Base-by-base conservation (phyloP, 2,888 invertebrate genomes). In the Brachynemurus nebulosus region DNA sequence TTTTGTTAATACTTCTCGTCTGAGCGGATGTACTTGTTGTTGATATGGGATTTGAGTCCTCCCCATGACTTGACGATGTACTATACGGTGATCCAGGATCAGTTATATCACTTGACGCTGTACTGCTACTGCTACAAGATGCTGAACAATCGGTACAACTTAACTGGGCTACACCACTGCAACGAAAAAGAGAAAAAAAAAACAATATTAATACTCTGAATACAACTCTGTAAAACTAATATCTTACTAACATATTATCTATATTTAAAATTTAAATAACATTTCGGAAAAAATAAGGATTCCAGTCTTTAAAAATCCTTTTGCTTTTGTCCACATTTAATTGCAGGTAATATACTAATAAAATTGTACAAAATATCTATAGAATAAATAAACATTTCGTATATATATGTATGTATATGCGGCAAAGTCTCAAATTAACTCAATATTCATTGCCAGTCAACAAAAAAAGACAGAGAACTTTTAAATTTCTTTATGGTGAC, bases 1-100 rank as follows among this genome's bases (percentile, higher is more conserved):
- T 47, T 18, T 52, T 54, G 53, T 45, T 59, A 57, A 51, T 9
- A 18, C 14, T 20, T 18, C 16, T 23, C n/a, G 17, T n/a, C 43
- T 53, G 50, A 46, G 48, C 38, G 44, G 41, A 42, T 8, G 20
- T 19, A 40, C 45, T 40, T 34, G 45, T 39, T 27, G 52, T 48
- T 55, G 60, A 40, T 39, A 49, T 39, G 12, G 45, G 39, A 37
- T 58, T 59, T 40, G 65, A 62, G 50, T 62, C 64, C 53, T 65
- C 67, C 37, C 64, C 63, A 53, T 65, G 63, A 55, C 61, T 61
- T 52, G 75, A 71, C 57, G 71, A 69, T 53, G 81, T 79, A 65
- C 82, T 86, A 66, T 79, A 83, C 55, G 88, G 88, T 47, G 86
- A 86, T 51, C 84, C 82, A 45, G 86, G 86, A 65, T 86, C 86